These are phyloP conservation scores for Frankliniella fusca DNA, from an alignment of 2,888 invertebrate genomes.

Conservation along the genomic window DNA sequence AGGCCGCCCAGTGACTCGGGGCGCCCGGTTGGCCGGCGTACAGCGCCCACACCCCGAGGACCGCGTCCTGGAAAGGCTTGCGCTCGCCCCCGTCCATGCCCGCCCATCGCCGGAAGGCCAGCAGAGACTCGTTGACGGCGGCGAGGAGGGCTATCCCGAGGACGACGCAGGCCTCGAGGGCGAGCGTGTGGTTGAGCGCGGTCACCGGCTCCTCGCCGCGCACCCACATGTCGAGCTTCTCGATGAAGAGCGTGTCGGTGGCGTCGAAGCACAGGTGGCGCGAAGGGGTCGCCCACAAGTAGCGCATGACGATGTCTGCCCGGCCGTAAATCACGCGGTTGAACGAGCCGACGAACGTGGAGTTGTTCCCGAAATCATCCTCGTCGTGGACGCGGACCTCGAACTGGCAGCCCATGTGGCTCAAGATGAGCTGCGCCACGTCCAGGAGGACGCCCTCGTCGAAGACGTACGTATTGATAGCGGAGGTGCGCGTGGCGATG, in stretches of 20 bases:
- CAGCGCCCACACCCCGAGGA: neutral
- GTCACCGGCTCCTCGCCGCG: neutral
- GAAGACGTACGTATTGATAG: neutral
- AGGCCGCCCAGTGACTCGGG: neutral
- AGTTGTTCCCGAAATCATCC: neutral
- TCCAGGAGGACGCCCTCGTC: neutral
- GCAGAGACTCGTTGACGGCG: neutral
- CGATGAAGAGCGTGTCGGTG: neutral
- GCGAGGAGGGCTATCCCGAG: neutral
- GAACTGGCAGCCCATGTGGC: neutral
- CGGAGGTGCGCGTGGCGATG: neutral
- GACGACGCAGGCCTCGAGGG: neutral
- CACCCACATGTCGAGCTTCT: neutral
- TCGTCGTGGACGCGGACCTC: neutral
- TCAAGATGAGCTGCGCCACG: neutral
- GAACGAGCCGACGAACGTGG: neutral
- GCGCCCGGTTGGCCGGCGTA: neutral
- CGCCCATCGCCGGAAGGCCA: neutral
- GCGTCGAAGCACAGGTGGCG: neutral
- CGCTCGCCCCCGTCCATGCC: neutral
- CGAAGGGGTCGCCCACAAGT: neutral
- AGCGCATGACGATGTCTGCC: neutral
- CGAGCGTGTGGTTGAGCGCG: neutral
- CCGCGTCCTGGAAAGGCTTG: neutral
- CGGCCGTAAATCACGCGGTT: neutral